Evolutionary conservation across 2,113 vertebrate genomes (phyloP), one percentile per base, ranked within the genome.

Genomic region (Mellivora capensis): DNA sequence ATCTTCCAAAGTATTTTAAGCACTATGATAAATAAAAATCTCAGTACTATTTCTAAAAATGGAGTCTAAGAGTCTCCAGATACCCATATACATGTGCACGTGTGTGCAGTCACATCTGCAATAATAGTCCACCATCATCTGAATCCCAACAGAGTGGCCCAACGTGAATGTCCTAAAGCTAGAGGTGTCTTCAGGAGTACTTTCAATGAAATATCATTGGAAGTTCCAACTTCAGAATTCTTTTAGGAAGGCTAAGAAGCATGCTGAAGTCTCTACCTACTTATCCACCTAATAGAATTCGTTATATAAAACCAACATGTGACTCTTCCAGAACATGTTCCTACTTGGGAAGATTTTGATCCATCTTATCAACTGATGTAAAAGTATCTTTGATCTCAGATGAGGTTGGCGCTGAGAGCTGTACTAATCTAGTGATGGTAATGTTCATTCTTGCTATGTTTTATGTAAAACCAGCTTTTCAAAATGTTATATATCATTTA

Each of bases 1-100:
- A 44, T 90, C 90, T 96, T 84, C 37, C 69, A 90, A 94, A 94
- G 54, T 96, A 94, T 90, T 97, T 96, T 94, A 96, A 97, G 85
- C 74, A 81, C 34, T 80, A 44, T 82, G 37, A 84, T 69, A 96
- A 91, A 90, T 83, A 94, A 95, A 77, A 97, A 83, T 47, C 34
- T 96, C 61, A 44, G 59, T 77, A 77, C 23, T 18, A 20, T 81
- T 97, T 95, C 52, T 80, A 96, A 97, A 97, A 83, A 86, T 95
- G 62, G 52, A 64, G 2, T 49, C 44, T 54, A 80, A 39, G 71
- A 54, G n/a, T 92, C 31, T 89, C n/a, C 29, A 90, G 85, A 76
- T 4, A 57, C 20, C 39, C 23, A 27, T 39, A n/a, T 6, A 54
- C 11, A 14, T 18, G 7, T 61, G 47, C 5, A 27, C 47, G 7